Base-by-base conservation (phyloP, 2,888 invertebrate genomes). In the Unio pictorum region DNA sequence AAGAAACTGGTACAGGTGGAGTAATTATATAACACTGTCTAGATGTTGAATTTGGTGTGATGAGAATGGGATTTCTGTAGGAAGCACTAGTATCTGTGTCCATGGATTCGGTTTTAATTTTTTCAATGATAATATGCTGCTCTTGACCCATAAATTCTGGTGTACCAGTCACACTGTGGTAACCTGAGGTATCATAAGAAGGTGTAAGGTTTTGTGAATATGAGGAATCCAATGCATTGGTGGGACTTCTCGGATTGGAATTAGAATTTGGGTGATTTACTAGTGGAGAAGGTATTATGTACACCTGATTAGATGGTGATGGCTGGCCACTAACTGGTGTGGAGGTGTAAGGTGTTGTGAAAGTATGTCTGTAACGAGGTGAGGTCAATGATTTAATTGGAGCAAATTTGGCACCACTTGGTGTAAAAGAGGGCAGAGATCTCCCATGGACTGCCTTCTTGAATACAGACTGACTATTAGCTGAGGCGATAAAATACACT, bases 181-280 rank as follows among this genome's bases (percentile, higher is more conserved):
- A 77, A 11, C 77, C 77, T 54, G 77, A 77, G 58, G 75, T 77
- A 58, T 77, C 75, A 58, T 77, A 75, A 23, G 45, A 45, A 45
- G 69, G 65, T 56, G 26, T 59, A n/a, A 67, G 55, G n/a, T 62
- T 66, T 54, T 66, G 56, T 55, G 45, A 55, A 8, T 30, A 55
- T 55, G 55, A 61, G 1, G 57, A 23, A 30, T 60, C 59, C 20
- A 34, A 55, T 30, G 57, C 61, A 65, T 17, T 56, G 54, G 70
- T 63, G 8, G 45, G 55, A n/a, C 56, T 18, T 30, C 34, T 59
- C 62, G 64, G 23, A 58, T 61, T 60, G 55, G 63, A 55, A 20
- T 57, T 34, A 57, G 28, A 59, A 11, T 68, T 54, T 56, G 26
- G 57, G 11, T 26, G 45, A 5, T 45, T 17, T 26, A 54, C 59